Evolutionary conservation across 2,113 vertebrate genomes (phyloP), one percentile per base, ranked within the genome.

Genomic region (Salvelinus namaycush): DNA sequence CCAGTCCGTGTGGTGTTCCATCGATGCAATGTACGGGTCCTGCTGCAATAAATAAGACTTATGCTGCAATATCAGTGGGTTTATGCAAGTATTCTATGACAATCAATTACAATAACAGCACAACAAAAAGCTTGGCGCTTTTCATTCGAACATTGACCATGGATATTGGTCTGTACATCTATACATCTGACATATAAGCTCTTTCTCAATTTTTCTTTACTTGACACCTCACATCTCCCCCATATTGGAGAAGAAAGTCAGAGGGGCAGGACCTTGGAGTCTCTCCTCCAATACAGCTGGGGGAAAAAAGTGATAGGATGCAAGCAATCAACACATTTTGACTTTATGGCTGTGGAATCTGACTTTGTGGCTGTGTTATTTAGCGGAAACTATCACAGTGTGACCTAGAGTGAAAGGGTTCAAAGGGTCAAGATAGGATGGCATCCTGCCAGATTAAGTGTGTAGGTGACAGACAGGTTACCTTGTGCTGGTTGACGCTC

Each of bases 1-100:
- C 96, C 96, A 97, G 71, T 97, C 96, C 0, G 96, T 97, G 76
- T 97, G 96, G 82, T 97, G 96, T 71, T 97, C 96, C 96, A 97
- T 96, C 39, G 96, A 96, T 20, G 95, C 95, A 87, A 97, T 96
- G 34, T 96, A 97, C 1, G 95, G 95, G 65, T 96, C 96, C 95
- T 97, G 96, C 95, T 97, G 86, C 64, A 94, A 49, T 49, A 49
- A 7, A 11, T 22, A 22, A 49, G 34, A 39, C 5, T 22, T 18
- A 13, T 6, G 18, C 62, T 24, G 24, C 44, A 26, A 24, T 62
- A 62, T 62, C n/a, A 62, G n/a, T 62, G 59, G 18, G 6, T 22
- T 22, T 62, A 62, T 22, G n/a, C 20, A 54, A 18, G 51, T 16
- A 54, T 5, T 51, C 49, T 51, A 51, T 14, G 51, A 54, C 51